Conservation (phyloP, 2,888 invertebrate genomes). For the Prosapia bicincta region DNA sequence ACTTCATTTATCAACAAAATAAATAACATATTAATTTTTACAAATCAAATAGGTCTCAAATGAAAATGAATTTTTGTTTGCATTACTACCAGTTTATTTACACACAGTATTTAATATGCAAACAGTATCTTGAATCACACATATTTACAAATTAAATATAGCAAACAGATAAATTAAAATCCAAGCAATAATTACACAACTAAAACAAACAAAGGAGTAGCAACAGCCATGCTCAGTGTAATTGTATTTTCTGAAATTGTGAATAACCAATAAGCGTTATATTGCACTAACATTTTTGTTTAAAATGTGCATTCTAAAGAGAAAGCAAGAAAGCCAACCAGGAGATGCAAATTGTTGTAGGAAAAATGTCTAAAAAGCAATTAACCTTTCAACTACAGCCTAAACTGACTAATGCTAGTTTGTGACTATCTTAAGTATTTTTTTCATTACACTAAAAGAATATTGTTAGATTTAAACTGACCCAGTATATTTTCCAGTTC, state of each 20-base stretch:
- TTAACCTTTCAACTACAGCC: background rate
- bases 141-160: no score
- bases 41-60: background rate
- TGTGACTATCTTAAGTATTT: background rate
- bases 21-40: conserved; percentile 2
- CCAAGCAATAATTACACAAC: background rate
- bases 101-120: background rate
- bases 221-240: background rate
- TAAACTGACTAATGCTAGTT: background rate
- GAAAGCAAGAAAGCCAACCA: no score
- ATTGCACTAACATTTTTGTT: no score
- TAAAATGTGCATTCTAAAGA: no score
- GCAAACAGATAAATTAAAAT: background rate
- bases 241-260: background rate
- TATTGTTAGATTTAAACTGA: conserved; percentile 15
- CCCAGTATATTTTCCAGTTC: conserved; percentile 26
- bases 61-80: background rate
- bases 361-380: background rate
- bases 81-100: background rate
- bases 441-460: background rate
- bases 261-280: background rate
- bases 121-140: background rate
- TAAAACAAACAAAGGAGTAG: background rate
- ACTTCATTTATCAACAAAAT: no score
- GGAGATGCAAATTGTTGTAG: no score